Evolutionary conservation across 2,888 invertebrate genomes (phyloP).

Genomic region (Troides helena): DNA sequence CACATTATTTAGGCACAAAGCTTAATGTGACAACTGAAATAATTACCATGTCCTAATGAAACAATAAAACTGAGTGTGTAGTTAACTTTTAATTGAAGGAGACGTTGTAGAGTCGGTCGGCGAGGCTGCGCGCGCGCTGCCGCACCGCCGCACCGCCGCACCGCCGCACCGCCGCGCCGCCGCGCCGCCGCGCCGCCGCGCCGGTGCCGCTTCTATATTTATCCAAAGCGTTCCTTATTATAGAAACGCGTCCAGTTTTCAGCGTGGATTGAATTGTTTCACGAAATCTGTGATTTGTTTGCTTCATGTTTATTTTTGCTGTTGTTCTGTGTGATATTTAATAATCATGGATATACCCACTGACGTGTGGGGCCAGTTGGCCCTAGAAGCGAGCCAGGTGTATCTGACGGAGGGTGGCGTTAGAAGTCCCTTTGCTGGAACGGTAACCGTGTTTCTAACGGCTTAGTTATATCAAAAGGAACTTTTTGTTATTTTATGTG

Average conservation of each 20-base stretch:
- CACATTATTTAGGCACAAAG: neutral
- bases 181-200: conserved; percentile 40
- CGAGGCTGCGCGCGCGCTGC: neutral
- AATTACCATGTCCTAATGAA: too few species aligned
- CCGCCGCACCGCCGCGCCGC: conserved; percentile 32
- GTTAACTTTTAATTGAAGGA: neutral
- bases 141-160: conserved; percentile 45
- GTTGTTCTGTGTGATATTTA: conserved; percentile 40
- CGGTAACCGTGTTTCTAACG: conserved; percentile 81
- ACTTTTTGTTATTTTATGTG: neutral
- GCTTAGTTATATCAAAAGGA: neutral
- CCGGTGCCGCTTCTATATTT: conserved; percentile 74
- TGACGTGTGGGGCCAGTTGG: conserved; percentile 94
- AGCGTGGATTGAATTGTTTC: conserved; percentile 58
- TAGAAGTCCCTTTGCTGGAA: conserved; percentile 90
- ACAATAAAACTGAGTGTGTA: neutral
- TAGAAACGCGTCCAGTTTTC: conserved; percentile 55
- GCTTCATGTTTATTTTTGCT: conserved; percentile 44
- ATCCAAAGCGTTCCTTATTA: conserved; percentile 69
- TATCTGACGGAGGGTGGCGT: conserved; percentile 90
- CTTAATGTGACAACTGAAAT: too few species aligned
- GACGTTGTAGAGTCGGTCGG: neutral
- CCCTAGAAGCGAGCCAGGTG: conserved; percentile 92
- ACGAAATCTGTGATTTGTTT: conserved; percentile 39
- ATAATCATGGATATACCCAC: conserved; percentile 83